Base-by-base conservation (phyloP, 2,113 vertebrate species). In the Malurus elegans region DNA sequence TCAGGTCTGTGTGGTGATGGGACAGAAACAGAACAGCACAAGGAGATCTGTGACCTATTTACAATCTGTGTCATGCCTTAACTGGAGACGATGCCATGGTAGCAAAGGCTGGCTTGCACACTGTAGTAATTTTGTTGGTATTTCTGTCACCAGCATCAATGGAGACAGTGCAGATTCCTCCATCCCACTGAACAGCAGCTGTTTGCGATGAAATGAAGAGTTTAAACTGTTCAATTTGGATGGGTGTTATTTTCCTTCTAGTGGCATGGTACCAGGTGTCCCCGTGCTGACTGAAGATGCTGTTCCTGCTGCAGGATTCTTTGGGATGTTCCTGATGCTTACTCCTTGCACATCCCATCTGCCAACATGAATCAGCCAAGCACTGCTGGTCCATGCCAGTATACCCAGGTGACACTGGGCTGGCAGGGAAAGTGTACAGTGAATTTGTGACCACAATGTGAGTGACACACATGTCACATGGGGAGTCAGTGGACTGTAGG, bases 331-430 rank as follows among this genome's bases (percentile, higher is more conserved):
- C 51, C 66, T 29, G 42, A 10, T 10, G 45, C 40, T 15, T 25
- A 9, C 28, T 69, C 51, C 56, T 70, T 65, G 25, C 56, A 53
- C 67, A 61, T 3, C 45, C 82, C 76, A 66, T 45, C 67, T 86
- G 36, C 47, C 60, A 70, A 5, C 23, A 21, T 0, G 8, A 18
- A 7, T 6, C 56, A 31, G 0, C 2, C 16, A 28, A 47, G 53
- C 48, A 7, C 10, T 2, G 78, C 36, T 67, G 61, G 3, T 4
- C 4, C 24, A 24, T 10, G 25, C 34, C 72, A 19, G 29, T 5
- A 11, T 62, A 31, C 15, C 19, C 44, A 12, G 23, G 32, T 42
- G 56, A 29, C 0, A 0, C 34, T 2, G n/a, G 21, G 7, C 31
- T 61, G 80, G 60, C 80, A 19, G 2, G 10, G 69, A 47, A 25